Base-by-base conservation (phyloP, 2,888 invertebrate species). In the Eudasyphora cyanicolor region DNA sequence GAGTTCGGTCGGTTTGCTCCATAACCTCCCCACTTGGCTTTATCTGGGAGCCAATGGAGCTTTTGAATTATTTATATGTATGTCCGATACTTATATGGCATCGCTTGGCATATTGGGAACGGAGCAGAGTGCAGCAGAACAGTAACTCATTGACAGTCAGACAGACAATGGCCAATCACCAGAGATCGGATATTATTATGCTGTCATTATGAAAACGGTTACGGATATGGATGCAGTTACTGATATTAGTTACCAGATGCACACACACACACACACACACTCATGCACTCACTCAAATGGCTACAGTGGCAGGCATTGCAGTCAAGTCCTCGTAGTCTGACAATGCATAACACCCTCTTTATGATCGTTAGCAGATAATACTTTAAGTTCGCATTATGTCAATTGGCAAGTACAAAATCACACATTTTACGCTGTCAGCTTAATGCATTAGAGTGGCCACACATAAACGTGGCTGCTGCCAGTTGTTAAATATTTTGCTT, bases 151-250 rank as follows among this genome's bases (percentile, higher is more conserved):
- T 54, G 12, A 21, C 54, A 21, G 21, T 7, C 21, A 21, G 51
- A 12, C 51, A 51, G 24, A 54, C 54, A 54, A 57, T 57, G 5
- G 27, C 57, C 57, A 57, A 57, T 57, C 24, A 45, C 14, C 2
- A 24, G 24, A 27, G 14, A 57, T 57, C 24, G 57, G 57, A 57
- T 57, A 27, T 57, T 57, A 12, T 57, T 57, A 57, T 57, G 24
- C 27, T 24, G 27, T 5, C 19, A 24, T 27, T 27, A 14, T 6
- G 57, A 19, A 10, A 19, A 21, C 51, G 51, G 27, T 27, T 21
- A 57, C 24, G 57, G 57, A 57, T 57, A 27, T 57, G 57, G 57
- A 57, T 24, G 57, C 14, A 57, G 24, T 57, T 57, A 57, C 24
- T 27, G 24, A 57, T 57, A 27, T 38, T n/a, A 5, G 45, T 2